Evolutionary conservation across 2,888 invertebrate genomes (phyloP).

Genomic region (Hemistola chrysoprasaria): DNA sequence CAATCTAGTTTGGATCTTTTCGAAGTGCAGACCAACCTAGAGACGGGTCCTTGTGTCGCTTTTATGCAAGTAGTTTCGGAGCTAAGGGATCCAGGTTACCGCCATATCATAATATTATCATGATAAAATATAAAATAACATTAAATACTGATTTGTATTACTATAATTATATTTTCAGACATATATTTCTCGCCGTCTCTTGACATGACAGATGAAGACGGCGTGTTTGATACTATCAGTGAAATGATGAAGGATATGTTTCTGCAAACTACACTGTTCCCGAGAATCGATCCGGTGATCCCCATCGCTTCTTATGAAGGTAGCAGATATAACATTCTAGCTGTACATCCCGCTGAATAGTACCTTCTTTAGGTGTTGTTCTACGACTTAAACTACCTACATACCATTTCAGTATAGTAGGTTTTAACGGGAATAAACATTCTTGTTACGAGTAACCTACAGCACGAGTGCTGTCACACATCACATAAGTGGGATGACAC

Average conservation of each 20-base stretch:
- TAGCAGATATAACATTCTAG: conserved; percentile 20
- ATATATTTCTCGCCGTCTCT: conserved; percentile 89
- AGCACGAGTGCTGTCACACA: too few species aligned
- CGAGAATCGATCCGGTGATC: conserved; percentile 82
- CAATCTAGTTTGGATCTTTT: conserved; percentile 81
- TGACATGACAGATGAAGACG: conserved; percentile 84
- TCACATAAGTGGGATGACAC: too few species aligned
- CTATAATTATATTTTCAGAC: conserved; percentile 42
- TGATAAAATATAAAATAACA: too few species aligned
- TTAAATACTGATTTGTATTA: not conserved
- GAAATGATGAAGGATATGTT: conserved; percentile 89
- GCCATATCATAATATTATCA: too few species aligned
- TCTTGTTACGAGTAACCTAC: too few species aligned
- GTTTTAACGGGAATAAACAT: too few species aligned
- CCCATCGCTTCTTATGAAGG: conserved; percentile 69
- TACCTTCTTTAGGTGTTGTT: too few species aligned
- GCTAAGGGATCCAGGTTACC: conserved; percentile 84
- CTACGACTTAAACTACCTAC: too few species aligned
- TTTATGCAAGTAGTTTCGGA: conserved; percentile 90
- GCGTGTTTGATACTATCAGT: conserved; percentile 86
- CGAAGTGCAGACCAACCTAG: conserved; percentile 82
- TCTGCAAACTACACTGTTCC: conserved; percentile 87
- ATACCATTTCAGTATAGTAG: too few species aligned
- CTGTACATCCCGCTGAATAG: too few species aligned
- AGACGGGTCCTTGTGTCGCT: conserved; percentile 81